These are phyloP conservation scores for Nannobrachium achirus DNA, from an alignment of 2,113 vertebrate genomes.

Conservation along the genomic window DNA sequence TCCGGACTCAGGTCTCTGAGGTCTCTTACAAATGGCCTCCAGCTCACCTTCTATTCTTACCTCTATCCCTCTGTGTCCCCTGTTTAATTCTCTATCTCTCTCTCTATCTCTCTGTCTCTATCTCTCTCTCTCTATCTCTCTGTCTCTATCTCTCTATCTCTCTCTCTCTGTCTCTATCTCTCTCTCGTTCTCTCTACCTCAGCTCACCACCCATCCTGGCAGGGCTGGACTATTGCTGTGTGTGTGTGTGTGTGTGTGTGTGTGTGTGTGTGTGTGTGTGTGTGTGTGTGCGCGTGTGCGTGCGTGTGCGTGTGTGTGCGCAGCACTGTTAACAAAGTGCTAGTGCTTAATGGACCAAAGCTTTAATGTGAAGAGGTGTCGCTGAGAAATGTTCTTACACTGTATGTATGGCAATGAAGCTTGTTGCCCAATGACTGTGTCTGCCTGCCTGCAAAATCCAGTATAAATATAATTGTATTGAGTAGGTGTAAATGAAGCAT, in stretches of 20 bases:
- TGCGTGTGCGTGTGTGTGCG: too few species aligned
- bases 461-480: too few species aligned
- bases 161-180: background rate
- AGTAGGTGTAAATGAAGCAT: too few species aligned
- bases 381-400: slow-evolving; percentile 28
- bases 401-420: background rate
- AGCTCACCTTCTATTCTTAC: slow-evolving; percentile 35
- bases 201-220: slow-evolving; percentile 4
- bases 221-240: slow-evolving; percentile 4
- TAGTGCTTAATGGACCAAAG: slow-evolving; percentile 33
- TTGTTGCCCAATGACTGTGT: too few species aligned
- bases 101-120: background rate
- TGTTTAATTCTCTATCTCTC: slow-evolving; percentile 13
- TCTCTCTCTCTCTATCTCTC: background rate
- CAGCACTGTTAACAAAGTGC: slow-evolving; percentile 9
- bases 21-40: slow-evolving; percentile 69
- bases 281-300: background rate
- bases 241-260: slow-evolving; percentile 3
- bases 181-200: background rate
- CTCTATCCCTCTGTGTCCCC: slow-evolving; percentile 14
- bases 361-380: slow-evolving; percentile 24
- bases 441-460: too few species aligned
- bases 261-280: slow-evolving; percentile 1
- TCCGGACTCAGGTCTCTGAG: slow-evolving; percentile 74
- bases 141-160: background rate